Base-by-base conservation (phyloP, 1,140 invertebrate genomes). In the Macrocentrus cingulum region DNA sequence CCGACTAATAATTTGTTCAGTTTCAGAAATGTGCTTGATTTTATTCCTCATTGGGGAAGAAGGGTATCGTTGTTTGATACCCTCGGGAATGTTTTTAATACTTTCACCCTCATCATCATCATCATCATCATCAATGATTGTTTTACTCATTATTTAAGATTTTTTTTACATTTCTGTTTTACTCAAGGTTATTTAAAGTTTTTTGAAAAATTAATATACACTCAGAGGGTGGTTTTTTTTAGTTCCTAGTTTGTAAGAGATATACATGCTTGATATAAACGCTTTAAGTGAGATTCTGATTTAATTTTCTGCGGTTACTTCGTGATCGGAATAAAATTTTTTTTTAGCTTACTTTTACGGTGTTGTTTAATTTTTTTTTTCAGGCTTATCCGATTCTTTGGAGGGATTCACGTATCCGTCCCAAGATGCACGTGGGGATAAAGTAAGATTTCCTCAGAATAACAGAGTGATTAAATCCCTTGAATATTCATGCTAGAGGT, bases 1-100 rank as follows among this genome's bases (percentile, higher is more conserved):
- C 48, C 56, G 63, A 0, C 57, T 34, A 1, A 70, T 46, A 51
- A 66, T 34, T 13, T 19, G 50, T 25, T 49, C 45, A 13, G 56
- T 41, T 1, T 60, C 50, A 2, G 52, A 25, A 48, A 54, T 22
- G 19, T 44, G 13, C 54, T 61, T 54, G 54, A 19, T 54, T 29
- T 51, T 19, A 18, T 13, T 4, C 48, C 11, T 48, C n/a, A 0
- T 64, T 64, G 1, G n/a, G n/a, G n/a, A n/a, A n/a, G n/a, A n/a
- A 2, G 50, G 62, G 54, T 16, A 34, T 56, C 8, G 48, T 59
- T 22, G 51, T 56, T 58, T 65, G 59, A n/a, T 25, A 19, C 11
- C 7, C 53, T 32, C 36, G 34, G 2, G 19, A 9, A 22, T 49
- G 37, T 16, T 37, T 5, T 16, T 55, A 55, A 55, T 55, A 39